These are phyloP conservation scores for Drosophila leontia DNA, from an alignment of 1,140 invertebrate species.

Conservation along the genomic window DNA sequence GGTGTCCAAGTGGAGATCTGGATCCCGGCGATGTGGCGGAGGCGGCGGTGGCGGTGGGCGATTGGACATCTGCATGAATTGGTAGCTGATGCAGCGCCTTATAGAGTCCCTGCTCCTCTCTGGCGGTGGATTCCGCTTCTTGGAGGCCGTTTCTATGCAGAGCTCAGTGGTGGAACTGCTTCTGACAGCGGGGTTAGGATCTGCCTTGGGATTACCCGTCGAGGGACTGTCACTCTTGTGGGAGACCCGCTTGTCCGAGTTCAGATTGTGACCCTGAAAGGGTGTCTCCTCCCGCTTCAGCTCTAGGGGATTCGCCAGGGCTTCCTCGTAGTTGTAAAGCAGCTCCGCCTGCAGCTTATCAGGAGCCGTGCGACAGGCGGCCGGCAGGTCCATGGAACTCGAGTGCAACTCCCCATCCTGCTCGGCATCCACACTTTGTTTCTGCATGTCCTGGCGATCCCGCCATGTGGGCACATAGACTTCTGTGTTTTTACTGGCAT, in stretches of 20 bases:
- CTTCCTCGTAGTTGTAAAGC: conserved; percentile 84
- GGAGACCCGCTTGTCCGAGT: conserved; percentile 58
- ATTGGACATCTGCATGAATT: conserved; percentile 82
- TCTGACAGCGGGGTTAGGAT: conserved; percentile 12
- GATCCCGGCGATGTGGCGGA: conserved; percentile 39
- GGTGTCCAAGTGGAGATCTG: conserved; percentile 45
- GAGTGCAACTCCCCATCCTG: conserved; percentile 84
- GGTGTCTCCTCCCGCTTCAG: conserved; percentile 78
- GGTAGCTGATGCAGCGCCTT: conserved; percentile 86
- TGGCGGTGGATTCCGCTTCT: background rate
- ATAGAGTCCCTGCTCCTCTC: conserved; percentile 58
- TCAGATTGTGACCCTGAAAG: conserved; percentile 25
- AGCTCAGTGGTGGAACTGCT: conserved; percentile 67
- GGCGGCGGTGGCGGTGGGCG: conserved; percentile 26
- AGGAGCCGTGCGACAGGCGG: conserved; percentile 84
- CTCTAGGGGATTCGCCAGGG: conserved; percentile 65
- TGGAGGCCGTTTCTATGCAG: conserved; percentile 59
- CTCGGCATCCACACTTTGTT: conserved; percentile 69
- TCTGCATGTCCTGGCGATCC: conserved; percentile 79
- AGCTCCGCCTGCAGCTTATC: conserved; percentile 86
- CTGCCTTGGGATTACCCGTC: conserved; percentile 35
- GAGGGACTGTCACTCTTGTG: conserved; percentile 63
- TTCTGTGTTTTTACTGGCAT: conserved; percentile 85
- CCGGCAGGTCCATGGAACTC: conserved; percentile 86
- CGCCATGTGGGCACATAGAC: conserved; percentile 86